Evolutionary conservation across 2,888 invertebrate genomes (phyloP).

Genomic region (Eupithecia vulgata): DNA sequence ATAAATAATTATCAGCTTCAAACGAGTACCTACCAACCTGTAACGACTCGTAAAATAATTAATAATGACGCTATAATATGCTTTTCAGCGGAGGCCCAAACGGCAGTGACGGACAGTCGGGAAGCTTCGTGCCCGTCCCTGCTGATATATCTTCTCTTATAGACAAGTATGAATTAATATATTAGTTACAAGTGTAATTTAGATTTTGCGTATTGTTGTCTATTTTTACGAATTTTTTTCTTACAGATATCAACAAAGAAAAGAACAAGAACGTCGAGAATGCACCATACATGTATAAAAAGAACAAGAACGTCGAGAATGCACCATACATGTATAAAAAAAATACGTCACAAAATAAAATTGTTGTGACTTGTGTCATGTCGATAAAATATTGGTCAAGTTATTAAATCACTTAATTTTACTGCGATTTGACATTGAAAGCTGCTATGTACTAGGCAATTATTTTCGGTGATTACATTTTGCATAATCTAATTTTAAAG

Average conservation of each 20-base stretch:
- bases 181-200: not conserved
- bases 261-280: slow-evolving; percentile 89
- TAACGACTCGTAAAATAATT: not conserved
- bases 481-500: not conserved
- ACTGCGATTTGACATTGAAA: slow-evolving; percentile 33
- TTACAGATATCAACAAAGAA: slow-evolving; percentile 88
- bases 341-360: slow-evolving; percentile 40
- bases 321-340: slow-evolving; percentile 88
- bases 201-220: not conserved
- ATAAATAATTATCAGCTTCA: not conserved
- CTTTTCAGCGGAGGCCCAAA: slow-evolving; percentile 71
- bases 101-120: slow-evolving; percentile 74
- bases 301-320: slow-evolving; percentile 89
- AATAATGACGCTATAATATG: slow-evolving; percentile 37
- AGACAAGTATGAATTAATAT: slow-evolving; percentile 74
- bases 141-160: slow-evolving; percentile 81
- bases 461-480: not conserved
- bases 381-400: slow-evolving; percentile 20
- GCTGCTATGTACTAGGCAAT: slow-evolving; percentile 3
- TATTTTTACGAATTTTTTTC: slow-evolving; percentile 21
- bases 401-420: slow-evolving; percentile 14
- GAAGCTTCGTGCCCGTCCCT: slow-evolving; percentile 73
- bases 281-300: slow-evolving; percentile 89
- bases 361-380: slow-evolving; percentile 35
- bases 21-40: not conserved